Evolutionary conservation across 64 coral and sea anemone genomes (phyloP).

Genomic region (Anthopleura sola): DNA sequence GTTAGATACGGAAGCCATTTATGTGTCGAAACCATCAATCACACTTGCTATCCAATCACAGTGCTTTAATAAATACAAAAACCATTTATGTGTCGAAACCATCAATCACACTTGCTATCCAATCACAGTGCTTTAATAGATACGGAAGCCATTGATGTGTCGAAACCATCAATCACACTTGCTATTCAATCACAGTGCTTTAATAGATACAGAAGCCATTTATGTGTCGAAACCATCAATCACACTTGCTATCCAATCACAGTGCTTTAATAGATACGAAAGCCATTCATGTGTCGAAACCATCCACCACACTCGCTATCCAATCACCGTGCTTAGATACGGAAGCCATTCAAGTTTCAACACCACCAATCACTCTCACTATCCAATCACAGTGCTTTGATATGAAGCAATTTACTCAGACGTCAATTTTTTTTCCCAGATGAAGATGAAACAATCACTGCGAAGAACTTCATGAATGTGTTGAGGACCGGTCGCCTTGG

Average conservation of each 20-base stretch:
- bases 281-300: too few species aligned
- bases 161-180: too few species aligned
- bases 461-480: constrained; percentile 65
- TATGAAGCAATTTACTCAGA: background rate
- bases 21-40: background rate
- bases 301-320: too few species aligned
- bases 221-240: background rate
- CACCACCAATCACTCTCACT: background rate
- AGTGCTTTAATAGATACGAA: too few species aligned
- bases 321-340: too few species aligned
- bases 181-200: too few species aligned
- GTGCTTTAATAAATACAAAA: background rate
- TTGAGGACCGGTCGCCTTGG: constrained; percentile 53
- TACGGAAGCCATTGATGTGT: too few species aligned
- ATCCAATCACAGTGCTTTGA: background rate
- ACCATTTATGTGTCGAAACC: too few species aligned
- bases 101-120: too few species aligned
- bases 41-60: background rate
- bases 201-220: background rate
- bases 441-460: constrained; percentile 47
- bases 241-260: too few species aligned
- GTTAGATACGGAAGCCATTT: background rate
- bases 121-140: too few species aligned
- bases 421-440: constrained; percentile 37
- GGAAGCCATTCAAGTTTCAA: background rate